Evolutionary conservation across 2,113 vertebrate genomes (phyloP).

Genomic region (Panthera leo): DNA sequence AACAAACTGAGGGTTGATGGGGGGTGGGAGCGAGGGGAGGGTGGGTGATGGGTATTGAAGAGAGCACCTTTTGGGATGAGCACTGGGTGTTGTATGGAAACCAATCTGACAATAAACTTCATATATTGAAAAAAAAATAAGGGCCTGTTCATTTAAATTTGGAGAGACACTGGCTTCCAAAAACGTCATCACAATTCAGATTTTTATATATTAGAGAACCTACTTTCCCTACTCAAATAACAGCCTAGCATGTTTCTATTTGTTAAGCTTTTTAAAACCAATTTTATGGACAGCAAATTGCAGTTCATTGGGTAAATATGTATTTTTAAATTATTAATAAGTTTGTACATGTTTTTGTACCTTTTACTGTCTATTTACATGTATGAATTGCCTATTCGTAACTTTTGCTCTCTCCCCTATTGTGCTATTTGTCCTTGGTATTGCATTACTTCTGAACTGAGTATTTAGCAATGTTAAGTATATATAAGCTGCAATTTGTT

Average conservation of each 20-base stretch:
- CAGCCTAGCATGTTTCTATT: background rate
- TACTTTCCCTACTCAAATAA: background rate
- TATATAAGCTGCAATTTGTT: conserved; percentile 10
- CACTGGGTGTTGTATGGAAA: too few relatives aligned
- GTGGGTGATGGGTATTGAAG: too few relatives aligned
- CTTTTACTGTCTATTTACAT: background rate
- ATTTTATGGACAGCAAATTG: conserved; percentile 2
- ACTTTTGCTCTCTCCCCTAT: background rate
- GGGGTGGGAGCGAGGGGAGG: too few relatives aligned
- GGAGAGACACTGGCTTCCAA: background rate
- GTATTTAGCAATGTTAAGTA: conserved; percentile 25
- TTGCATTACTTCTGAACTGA: conserved; percentile 12
- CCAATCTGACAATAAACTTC: too few relatives aligned
- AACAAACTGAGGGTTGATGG: too few relatives aligned
- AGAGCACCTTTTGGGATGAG: too few relatives aligned
- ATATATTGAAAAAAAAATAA: background rate
- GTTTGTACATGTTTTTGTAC: background rate
- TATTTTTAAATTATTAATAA: background rate
- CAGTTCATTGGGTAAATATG: background rate
- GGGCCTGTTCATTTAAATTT: background rate
- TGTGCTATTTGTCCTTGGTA: background rate
- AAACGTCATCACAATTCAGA: background rate
- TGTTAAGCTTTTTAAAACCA: background rate
- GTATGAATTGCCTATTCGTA: conserved; percentile 6
- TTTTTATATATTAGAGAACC: background rate